phyloP scores from a whole-genome alignment of 2,888 invertebrate species.

The Sarcophaga rosellei region DNA sequence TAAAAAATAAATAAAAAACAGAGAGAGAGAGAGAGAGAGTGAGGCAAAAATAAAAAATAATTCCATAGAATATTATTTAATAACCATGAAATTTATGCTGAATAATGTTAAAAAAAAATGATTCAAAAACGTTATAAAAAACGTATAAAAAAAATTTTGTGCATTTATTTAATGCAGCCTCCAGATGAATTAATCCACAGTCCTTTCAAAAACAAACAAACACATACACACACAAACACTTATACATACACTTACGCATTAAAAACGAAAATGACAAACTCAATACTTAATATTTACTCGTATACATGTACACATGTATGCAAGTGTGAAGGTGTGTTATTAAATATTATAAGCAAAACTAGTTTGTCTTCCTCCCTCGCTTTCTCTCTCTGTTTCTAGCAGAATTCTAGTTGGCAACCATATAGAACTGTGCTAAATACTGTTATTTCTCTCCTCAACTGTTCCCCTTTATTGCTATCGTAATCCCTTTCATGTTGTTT shows the following conservation, averaged over 20 bases:
- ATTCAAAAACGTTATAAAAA: neutral
- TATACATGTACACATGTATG: no score
- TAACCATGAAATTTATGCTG: conserved; percentile 45
- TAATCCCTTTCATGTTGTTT: no score
- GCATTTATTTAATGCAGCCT: no score
- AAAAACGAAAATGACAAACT: neutral
- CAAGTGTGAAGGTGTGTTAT: no score
- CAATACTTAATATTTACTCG: no score
- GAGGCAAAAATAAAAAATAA: no score
- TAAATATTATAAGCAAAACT: no score
- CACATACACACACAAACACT: neutral
- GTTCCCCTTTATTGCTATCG: neutral
- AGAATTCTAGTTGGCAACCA: conserved; percentile 46
- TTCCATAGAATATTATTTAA: conserved; percentile 39
- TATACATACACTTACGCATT: neutral
- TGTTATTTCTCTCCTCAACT: neutral
- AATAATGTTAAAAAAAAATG: neutral
- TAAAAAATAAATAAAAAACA: conserved; percentile 9
- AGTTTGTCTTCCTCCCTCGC: no score
- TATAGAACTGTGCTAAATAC: conserved; percentile 40
- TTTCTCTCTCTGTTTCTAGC: neutral
- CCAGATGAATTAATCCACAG: conserved; percentile 20
- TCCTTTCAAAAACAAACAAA: neutral
- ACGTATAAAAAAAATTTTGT: neutral
- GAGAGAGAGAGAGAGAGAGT: neutral